These are phyloP conservation scores for Apocrypta bakeri DNA, from an alignment of 1,140 invertebrate genomes.

Conservation along the genomic window DNA sequence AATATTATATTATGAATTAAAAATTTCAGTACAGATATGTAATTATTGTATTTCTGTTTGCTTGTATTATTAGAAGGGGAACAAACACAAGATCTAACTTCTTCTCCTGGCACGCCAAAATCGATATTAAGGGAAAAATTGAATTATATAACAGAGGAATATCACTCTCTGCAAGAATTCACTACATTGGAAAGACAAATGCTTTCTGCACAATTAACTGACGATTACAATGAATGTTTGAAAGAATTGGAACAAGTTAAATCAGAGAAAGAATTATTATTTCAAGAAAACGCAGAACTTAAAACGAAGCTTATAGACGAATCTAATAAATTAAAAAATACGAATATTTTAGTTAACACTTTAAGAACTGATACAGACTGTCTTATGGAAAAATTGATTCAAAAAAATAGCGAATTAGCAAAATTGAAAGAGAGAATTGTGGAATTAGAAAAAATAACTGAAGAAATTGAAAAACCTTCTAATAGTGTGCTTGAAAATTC, in stretches of 20 bases:
- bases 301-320: conserved; percentile 24
- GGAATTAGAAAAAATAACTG: conserved; percentile 35
- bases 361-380: conserved; percentile 41
- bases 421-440: conserved; percentile 45
- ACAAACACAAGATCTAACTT: not conserved
- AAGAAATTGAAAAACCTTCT: not conserved
- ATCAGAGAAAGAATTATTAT: conserved; percentile 34
- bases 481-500: not conserved
- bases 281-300: conserved; percentile 41
- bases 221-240: conserved; percentile 38
- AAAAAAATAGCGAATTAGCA: conserved; percentile 42
- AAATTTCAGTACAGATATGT: no score
- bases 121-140: conserved; percentile 56
- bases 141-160: conserved; percentile 54
- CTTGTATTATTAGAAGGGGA: conserved; percentile 1
- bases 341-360: not conserved
- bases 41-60: no score
- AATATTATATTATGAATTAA: no score
- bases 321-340: conserved; percentile 40
- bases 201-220: conserved; percentile 52
- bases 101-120: conserved; percentile 61
- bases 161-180: conserved; percentile 57
- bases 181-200: conserved; percentile 65
- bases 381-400: conserved; percentile 44
- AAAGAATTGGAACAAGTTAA: conserved; percentile 35